A percentile compares a stretch with the other conserved stretches of the same genome.
Conservation (phyloP, 2,113 vertebrate genomes). For the Tricholaema leucomelas region DNA sequence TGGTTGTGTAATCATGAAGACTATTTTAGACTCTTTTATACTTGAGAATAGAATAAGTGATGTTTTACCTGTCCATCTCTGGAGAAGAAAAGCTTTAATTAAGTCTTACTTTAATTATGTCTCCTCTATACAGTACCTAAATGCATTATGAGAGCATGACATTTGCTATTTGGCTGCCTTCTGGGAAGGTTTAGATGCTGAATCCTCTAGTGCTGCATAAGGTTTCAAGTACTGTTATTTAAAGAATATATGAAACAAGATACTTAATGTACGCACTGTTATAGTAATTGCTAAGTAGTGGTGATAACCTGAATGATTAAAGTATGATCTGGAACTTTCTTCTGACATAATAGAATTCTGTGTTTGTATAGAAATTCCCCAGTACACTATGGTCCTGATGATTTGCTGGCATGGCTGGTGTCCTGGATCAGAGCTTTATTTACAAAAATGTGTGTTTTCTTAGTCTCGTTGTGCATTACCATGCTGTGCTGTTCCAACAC, state of each 20-base stretch:
- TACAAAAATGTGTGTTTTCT: background rate
- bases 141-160: slow-evolving; percentile 49
- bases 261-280: slow-evolving; percentile 13
- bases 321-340: background rate
- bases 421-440: background rate
- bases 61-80: slow-evolving; percentile 60
- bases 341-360: background rate
- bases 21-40: slow-evolving; percentile 54
- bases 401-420: background rate
- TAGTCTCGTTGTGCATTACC: background rate
- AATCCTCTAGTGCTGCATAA: slow-evolving; percentile 12
- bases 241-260: slow-evolving; percentile 19
- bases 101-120: slow-evolving; percentile 62
- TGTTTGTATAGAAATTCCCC: background rate
- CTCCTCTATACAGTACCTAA: slow-evolving; percentile 12
- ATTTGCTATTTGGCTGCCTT: slow-evolving; percentile 56
- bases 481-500: background rate
- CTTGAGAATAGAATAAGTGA: slow-evolving; percentile 9
- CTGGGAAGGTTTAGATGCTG: slow-evolving; percentile 39
- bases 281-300: slow-evolving; percentile 10
- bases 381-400: background rate
- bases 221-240: slow-evolving; percentile 42
- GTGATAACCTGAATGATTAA: background rate
- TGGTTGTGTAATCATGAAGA: background rate
- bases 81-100: slow-evolving; percentile 70